Evolutionary conservation across 2,797 vertebrate genomes (phyloP).

Genomic region (Sebastes diploproa): DNA sequence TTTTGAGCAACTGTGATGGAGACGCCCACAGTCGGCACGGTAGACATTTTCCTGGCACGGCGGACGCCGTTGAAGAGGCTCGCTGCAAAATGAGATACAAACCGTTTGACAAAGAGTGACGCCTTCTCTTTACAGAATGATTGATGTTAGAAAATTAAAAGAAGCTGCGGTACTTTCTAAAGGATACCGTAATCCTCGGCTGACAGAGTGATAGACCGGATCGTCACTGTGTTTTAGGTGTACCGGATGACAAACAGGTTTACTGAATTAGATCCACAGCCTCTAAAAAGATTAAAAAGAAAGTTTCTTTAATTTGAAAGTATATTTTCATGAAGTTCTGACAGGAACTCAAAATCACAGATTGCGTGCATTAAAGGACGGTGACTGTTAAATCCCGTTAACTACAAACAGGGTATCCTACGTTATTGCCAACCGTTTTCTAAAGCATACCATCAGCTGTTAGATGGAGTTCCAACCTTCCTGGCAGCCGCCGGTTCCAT

Average conservation of each 20-base stretch:
- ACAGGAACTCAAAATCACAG: not conserved
- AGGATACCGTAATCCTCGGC: slow-evolving; percentile 29
- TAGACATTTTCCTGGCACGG: slow-evolving; percentile 17
- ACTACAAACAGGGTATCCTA: not conserved
- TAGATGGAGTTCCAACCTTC: not conserved
- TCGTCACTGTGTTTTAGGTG: slow-evolving; percentile 27
- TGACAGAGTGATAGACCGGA: slow-evolving; percentile 50
- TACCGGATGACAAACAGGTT: slow-evolving; percentile 2
- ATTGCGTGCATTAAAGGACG: not conserved
- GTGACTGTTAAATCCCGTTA: not conserved
- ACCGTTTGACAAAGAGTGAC: slow-evolving; percentile 25
- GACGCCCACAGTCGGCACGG: slow-evolving; percentile 12
- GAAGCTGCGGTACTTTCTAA: slow-evolving; percentile 21
- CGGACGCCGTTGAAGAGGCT: not conserved
- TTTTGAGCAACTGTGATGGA: slow-evolving; percentile 41
- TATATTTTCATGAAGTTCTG: not conserved
- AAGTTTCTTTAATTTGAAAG: slow-evolving; percentile 2
- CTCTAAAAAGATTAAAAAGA: not conserved
- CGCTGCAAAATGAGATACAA: slow-evolving; percentile 42
- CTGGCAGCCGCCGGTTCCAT: not conserved
- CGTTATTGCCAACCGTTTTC: not conserved
- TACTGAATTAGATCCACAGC: not conserved
- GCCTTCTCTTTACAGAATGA: slow-evolving; percentile 26
- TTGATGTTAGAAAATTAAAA: slow-evolving; percentile 52
- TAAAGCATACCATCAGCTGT: not conserved